Evolutionary conservation across 2,113 vertebrate genomes (phyloP).

Genomic region (Pavo muticus): DNA sequence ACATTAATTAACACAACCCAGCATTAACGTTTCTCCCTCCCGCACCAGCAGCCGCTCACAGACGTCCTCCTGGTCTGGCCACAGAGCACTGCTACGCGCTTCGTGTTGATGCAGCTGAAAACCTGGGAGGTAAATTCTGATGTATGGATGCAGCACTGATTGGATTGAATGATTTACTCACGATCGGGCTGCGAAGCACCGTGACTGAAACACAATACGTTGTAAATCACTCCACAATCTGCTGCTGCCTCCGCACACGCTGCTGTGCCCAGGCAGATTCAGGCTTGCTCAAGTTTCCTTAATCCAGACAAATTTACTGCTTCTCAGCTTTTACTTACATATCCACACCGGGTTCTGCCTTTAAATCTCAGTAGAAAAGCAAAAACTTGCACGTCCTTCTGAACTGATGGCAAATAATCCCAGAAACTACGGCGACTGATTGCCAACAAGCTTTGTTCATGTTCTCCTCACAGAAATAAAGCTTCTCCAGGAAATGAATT

Average conservation of each 20-base stretch:
- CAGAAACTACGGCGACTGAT: not conserved
- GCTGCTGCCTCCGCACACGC: not conserved
- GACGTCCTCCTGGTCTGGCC: not conserved
- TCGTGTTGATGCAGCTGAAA: not conserved
- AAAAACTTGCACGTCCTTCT: not conserved
- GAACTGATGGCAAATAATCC: not conserved
- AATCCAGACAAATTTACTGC: not conserved
- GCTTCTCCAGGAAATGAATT: constrained; percentile 42
- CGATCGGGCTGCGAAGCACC: not conserved
- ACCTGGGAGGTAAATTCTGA: not conserved
- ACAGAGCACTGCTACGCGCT: not conserved
- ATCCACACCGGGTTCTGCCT: not conserved
- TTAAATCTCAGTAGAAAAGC: not conserved
- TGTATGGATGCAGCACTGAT: not conserved
- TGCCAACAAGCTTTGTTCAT: not conserved
- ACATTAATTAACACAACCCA: not conserved
- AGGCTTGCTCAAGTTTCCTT: not conserved
- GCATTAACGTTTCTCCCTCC: not conserved
- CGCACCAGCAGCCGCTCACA: not conserved
- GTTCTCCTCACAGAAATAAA: not conserved
- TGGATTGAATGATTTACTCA: not conserved
- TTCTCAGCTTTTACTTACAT: not conserved
- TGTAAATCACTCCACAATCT: not conserved
- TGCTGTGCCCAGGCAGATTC: not conserved
- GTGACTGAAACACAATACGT: not conserved